Percentiles rank a stretch among this genome's conserved stretches.
phyloP scores from a whole-genome alignment of 30 jellyfish, hydroid and myxozoan species.

The Cassiopea andromeda region DNA sequence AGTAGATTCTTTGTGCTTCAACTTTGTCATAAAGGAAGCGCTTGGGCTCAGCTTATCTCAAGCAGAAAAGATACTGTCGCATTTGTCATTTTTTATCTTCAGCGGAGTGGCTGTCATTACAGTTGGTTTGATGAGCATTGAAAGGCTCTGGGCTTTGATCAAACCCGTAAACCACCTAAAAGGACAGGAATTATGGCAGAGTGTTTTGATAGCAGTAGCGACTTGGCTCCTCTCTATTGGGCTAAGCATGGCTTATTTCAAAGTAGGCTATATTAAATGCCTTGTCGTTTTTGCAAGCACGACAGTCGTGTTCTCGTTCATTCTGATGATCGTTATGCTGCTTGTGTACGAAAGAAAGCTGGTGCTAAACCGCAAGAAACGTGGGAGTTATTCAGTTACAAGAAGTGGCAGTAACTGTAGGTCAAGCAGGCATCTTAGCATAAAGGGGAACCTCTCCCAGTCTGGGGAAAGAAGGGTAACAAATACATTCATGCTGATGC shows the following conservation, averaged over 20 bases:
- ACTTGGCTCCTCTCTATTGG: slow-evolving; percentile 64
- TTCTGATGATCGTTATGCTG: slow-evolving; percentile 62
- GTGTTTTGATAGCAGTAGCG: slow-evolving; percentile 13
- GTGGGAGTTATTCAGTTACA: slow-evolving; percentile 53
- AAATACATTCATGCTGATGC: slow-evolving; percentile 75
- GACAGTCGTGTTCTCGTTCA: slow-evolving; percentile 74
- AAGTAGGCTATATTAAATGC: slow-evolving; percentile 65
- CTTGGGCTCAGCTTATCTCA: slow-evolving; percentile 31
- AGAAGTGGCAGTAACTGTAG: slow-evolving; percentile 37
- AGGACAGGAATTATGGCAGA: slow-evolving; percentile 69
- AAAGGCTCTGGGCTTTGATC: slow-evolving; percentile 74
- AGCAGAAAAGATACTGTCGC: slow-evolving; percentile 75
- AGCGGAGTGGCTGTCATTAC: slow-evolving; percentile 89
- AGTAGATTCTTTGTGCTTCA: slow-evolving; percentile 70
- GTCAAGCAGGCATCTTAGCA: slow-evolving; percentile 26
- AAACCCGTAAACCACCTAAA: slow-evolving; percentile 76
- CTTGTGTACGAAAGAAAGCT: slow-evolving; percentile 58
- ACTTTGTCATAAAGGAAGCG: slow-evolving; percentile 77
- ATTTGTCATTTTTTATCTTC: slow-evolving; percentile 71
- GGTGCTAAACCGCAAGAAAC: slow-evolving; percentile 39
- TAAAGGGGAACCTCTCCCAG: slow-evolving; percentile 47
- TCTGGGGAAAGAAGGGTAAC: slow-evolving; percentile 79
- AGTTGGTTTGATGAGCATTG: slow-evolving; percentile 83
- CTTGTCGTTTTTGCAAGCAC: slow-evolving; percentile 82
- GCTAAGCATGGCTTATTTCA: slow-evolving; percentile 59